These are phyloP conservation scores for Acanthornis magna DNA, from an alignment of 2,797 vertebrate genomes.

Conservation along the genomic window DNA sequence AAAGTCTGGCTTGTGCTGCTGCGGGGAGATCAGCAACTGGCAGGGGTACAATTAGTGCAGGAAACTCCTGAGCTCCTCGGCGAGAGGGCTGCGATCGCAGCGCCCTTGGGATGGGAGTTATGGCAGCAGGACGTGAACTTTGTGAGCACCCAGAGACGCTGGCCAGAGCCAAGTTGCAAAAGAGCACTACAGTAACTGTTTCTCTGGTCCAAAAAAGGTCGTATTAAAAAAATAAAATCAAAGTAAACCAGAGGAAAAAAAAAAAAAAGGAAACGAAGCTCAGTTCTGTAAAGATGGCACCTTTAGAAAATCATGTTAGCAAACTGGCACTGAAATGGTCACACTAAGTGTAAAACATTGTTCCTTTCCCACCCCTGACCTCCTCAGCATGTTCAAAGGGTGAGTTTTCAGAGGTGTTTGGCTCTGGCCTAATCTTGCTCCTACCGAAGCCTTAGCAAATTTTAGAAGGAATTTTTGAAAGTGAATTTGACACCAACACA, in stretches of 20 bases:
- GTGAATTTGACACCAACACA: not conserved
- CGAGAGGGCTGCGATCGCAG: not conserved
- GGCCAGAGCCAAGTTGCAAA: constrained; percentile 47
- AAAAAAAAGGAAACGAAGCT: not conserved
- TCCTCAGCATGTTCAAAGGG: not conserved
- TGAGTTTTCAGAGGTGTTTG: not conserved
- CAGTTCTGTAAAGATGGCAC: not conserved
- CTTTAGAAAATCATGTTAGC: not conserved
- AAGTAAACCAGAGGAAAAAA: not conserved
- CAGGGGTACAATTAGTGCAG: constrained; percentile 48
- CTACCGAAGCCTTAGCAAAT: not conserved
- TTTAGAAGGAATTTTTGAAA: not conserved
- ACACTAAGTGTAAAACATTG: not conserved
- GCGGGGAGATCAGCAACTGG: constrained; percentile 60
- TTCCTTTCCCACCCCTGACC: not conserved
- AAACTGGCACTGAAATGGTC: not conserved
- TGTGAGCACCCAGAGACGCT: constrained; percentile 6
- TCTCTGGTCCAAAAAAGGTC: constrained; percentile 16
- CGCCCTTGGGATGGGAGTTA: not conserved
- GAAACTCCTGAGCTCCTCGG: constrained; percentile 61
- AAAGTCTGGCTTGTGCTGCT: constrained; percentile 70
- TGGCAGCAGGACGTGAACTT: constrained; percentile 36
- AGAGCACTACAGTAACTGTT: not conserved
- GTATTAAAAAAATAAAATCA: not conserved
- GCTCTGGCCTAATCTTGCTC: not conserved